phyloP scores from a whole-genome alignment of 2,113 vertebrate genomes.

The Mustela nigripes region DNA sequence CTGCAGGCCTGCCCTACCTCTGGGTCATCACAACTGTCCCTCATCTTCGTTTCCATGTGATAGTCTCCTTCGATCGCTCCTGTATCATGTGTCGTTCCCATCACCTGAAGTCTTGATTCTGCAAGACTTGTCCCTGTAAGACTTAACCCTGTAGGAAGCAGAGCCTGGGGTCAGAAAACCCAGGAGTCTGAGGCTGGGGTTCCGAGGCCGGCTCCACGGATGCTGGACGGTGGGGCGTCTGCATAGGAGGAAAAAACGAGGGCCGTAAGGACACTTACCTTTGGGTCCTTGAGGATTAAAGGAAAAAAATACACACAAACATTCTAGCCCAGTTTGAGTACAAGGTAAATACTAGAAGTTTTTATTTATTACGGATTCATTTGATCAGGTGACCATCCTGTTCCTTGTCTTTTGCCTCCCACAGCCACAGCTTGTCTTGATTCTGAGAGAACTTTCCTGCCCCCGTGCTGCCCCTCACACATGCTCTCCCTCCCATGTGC shows the following conservation, averaged over 20 bases:
- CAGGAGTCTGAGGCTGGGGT: neutral
- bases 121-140: too few species aligned
- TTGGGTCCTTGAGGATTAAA: neutral
- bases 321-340: neutral
- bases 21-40: neutral
- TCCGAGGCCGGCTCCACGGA: neutral
- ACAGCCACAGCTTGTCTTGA: neutral
- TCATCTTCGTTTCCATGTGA: neutral
- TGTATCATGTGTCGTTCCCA: rapidly evolving
- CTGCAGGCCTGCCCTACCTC: neutral
- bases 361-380: neutral
- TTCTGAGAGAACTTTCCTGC: neutral
- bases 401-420: neutral
- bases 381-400: neutral
- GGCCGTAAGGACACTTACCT: neutral
- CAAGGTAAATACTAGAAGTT: neutral
- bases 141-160: neutral
- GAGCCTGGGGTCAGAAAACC: neutral
- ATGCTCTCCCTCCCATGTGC: neutral
- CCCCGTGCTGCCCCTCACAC: neutral
- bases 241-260: neutral
- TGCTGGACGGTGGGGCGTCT: neutral
- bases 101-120: neutral
- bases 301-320: neutral
- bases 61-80: neutral